phyloP scores from a whole-genome alignment of 2,888 invertebrate genomes.

The Sinhomidia bicolor region DNA sequence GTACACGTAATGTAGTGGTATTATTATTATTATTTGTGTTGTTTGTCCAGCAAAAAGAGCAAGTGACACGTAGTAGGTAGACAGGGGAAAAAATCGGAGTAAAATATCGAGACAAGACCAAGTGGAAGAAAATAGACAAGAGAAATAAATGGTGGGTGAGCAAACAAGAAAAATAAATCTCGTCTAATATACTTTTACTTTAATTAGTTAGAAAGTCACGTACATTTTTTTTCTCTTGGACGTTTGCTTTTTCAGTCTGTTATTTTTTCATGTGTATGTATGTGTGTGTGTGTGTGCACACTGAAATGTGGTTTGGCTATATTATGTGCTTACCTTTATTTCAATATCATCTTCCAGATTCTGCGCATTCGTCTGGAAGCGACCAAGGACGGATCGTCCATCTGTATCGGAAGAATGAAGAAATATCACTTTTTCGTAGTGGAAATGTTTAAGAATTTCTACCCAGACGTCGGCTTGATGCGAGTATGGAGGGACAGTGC shows the following conservation, averaged over 20 bases:
- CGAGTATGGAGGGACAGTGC: constrained; percentile 99
- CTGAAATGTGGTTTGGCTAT: too few species aligned
- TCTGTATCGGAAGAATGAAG: constrained; percentile 98
- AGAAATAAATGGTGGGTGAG: background rate
- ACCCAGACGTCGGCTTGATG: constrained; percentile 99
- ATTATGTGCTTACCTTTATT: constrained; percentile 87
- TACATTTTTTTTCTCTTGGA: background rate
- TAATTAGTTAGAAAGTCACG: constrained; percentile 25
- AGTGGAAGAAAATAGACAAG: background rate
- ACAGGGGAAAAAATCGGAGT: background rate
- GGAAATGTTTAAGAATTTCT: constrained; percentile 94
- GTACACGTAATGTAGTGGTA: background rate
- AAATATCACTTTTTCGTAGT: constrained; percentile 95
- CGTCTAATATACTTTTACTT: background rate
- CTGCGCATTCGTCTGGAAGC: constrained; percentile 97
- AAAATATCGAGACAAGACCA: too few species aligned
- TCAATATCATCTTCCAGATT: constrained; percentile 95
- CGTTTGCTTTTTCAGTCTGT: background rate
- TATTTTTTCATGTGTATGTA: background rate
- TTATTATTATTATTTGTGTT: background rate
- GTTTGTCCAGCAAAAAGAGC: too few species aligned
- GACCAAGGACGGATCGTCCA: constrained; percentile 94
- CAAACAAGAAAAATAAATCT: constrained; percentile 1
- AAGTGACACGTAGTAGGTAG: background rate
- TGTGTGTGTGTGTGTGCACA: background rate